phyloP scores from a whole-genome alignment of 2,888 invertebrate species.

The Sminthurinus aureus region DNA sequence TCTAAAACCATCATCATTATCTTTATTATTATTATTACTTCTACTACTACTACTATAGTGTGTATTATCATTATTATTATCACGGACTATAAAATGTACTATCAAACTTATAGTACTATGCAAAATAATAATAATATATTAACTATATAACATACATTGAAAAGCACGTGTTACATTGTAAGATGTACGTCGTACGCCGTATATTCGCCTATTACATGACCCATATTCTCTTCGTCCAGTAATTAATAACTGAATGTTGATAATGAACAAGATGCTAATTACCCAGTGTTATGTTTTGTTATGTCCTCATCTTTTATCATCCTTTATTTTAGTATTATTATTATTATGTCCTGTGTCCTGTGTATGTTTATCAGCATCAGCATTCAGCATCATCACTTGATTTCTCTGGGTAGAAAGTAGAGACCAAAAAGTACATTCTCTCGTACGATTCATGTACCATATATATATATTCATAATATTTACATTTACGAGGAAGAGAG shows the following conservation, averaged over 20 bases:
- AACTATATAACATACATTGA: neutral
- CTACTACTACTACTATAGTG: conserved; percentile 8
- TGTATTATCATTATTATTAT: conserved; percentile 6
- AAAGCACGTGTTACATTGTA: neutral
- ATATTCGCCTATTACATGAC: neutral
- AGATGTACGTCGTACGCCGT: too few relatives aligned
- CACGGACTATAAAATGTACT: conserved; percentile 32
- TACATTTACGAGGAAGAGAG: too few relatives aligned
- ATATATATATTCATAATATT: too few relatives aligned
- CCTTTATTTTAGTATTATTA: neutral
- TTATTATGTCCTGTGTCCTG: neutral
- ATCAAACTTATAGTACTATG: conserved; percentile 20
- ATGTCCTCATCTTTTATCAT: conserved; percentile 3
- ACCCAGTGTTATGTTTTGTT: neutral
- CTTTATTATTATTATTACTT: conserved; percentile 30
- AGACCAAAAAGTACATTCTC: too few relatives aligned
- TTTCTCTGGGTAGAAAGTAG: too few relatives aligned
- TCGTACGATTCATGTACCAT: too few relatives aligned
- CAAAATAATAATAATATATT: conserved; percentile 4
- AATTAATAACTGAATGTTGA: conserved; percentile 40
- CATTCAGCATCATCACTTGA: neutral
- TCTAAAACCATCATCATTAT: conserved; percentile 36
- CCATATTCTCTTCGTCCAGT: conserved; percentile 35
- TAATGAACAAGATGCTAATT: conserved; percentile 39
- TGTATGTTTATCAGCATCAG: neutral